Conservation (phyloP, 1,140 invertebrate genomes). For the Nasonia longicornis region DNA sequence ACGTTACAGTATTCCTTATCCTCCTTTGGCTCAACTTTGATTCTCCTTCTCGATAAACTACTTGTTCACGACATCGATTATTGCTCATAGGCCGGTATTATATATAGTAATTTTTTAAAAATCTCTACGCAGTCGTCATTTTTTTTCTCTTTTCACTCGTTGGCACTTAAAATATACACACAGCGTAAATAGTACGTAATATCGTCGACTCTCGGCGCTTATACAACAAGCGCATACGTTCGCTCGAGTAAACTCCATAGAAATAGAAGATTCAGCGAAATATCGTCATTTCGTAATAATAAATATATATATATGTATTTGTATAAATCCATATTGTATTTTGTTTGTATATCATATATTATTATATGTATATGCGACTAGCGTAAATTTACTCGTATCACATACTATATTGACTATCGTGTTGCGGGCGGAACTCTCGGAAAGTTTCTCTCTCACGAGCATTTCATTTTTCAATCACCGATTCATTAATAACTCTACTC, state of each 20-base stretch:
- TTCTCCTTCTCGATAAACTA: slow-evolving; percentile 8
- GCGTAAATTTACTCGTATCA: slow-evolving; percentile 67
- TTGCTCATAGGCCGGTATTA: slow-evolving; percentile 24
- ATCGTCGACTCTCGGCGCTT: slow-evolving; percentile 35
- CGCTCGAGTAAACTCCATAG: slow-evolving; percentile 37
- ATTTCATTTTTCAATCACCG: slow-evolving; percentile 41
- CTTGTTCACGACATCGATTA: slow-evolving; percentile 28
- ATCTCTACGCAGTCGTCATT: neutral
- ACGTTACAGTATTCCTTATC: slow-evolving; percentile 33
- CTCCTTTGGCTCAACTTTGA: neutral
- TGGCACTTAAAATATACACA: slow-evolving; percentile 44
- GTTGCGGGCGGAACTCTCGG: slow-evolving; percentile 60
- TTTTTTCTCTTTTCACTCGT: neutral
- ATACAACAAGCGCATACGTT: slow-evolving; percentile 35
- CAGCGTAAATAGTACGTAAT: slow-evolving; percentile 17
- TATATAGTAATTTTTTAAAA: slow-evolving; percentile 2
- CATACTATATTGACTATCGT: slow-evolving; percentile 71
- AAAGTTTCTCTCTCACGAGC: slow-evolving; percentile 52
- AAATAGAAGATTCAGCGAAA: slow-evolving; percentile 55
- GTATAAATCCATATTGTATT: slow-evolving; percentile 60
- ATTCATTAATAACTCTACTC: slow-evolving; percentile 36
- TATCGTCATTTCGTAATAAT: slow-evolving; percentile 48
- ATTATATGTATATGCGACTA: slow-evolving; percentile 58
- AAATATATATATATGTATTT: slow-evolving; percentile 57
- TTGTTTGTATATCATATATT: slow-evolving; percentile 48